phyloP scores from a whole-genome alignment of 1,140 invertebrate genomes.

The Diabrotica virgifera region DNA sequence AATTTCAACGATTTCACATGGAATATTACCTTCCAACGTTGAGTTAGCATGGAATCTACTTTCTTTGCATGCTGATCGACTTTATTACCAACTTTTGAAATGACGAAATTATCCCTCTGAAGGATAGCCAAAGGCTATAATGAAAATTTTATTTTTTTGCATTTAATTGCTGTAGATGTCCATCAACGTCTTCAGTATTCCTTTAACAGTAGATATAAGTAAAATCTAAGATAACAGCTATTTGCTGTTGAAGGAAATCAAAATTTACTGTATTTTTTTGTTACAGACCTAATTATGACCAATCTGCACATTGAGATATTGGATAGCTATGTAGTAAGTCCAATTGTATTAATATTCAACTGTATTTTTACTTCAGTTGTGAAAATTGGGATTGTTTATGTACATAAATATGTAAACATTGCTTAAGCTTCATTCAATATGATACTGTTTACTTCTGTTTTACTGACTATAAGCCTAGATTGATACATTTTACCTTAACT shows the following conservation, averaged over 20 bases:
- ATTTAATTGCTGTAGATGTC: slow-evolving; percentile 12
- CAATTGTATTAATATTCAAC: background rate
- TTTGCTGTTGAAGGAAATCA: background rate
- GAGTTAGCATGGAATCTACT: slow-evolving; percentile 7
- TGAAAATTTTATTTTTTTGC: slow-evolving; percentile 14
- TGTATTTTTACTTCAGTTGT: background rate
- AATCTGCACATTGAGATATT: slow-evolving; percentile 22
- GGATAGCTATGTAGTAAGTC: slow-evolving; percentile 48
- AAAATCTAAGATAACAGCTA: background rate
- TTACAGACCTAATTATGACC: slow-evolving; percentile 35
- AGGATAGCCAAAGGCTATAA: slow-evolving; percentile 12
- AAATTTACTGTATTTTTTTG: slow-evolving; percentile 13
- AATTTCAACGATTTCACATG: slow-evolving; percentile 38
- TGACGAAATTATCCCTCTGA: background rate
- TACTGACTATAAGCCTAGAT: no score
- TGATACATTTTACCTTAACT: no score
- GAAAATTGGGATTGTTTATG: background rate
- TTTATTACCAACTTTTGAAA: background rate
- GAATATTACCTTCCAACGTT: slow-evolving; percentile 29
- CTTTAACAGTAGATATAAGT: background rate
- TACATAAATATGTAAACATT: slow-evolving; percentile 1
- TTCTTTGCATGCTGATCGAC: slow-evolving; percentile 9
- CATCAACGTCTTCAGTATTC: background rate
- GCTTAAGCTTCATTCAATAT: background rate
- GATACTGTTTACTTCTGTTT: background rate